Base-by-base conservation (phyloP, 2,888 invertebrate genomes). In the Andrena dorsata region DNA sequence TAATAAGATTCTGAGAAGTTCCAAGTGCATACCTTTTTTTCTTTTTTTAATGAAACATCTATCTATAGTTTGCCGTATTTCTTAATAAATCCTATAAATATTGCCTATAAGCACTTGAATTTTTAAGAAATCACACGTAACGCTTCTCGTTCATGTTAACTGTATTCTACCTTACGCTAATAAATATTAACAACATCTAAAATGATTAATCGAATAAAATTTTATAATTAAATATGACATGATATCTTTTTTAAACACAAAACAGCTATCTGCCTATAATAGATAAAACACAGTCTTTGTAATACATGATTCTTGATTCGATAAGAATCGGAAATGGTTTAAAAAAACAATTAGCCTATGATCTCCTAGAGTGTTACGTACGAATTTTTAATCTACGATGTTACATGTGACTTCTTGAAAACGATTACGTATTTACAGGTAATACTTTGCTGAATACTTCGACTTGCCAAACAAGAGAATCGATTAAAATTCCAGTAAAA, bases 271-370 rank as follows among this genome's bases (percentile, higher is more conserved):
- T 65, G 28, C 6, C 23, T 79, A 69, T 56, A 76, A 23, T 70
- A 76, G 61, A 65, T 58, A 64, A 68, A 64, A 79, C 49, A 47
- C 64, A 51, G 71, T 80, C 76, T 82, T 74, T 64, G 51, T 88
- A 83, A 86, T 87, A 84, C 79, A 83, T 83, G 79, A 88, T 87
- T 85, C 80, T 82, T 77, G 10, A 32, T 61, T 83, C 72, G 76
- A 87, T 61, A 77, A 85, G 65, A 70, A 79, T 72, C 65, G 69
- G 64, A 79, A 76, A 74, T 78, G 56, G 13, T 53, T 77, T 68
- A 23, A 63, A 63, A 72, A 32, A 47, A 78, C n/a, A 68, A 76
- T 65, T 64, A 58, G n/a, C 13, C 70, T 76, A 66, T 65, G 26
- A 60, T 65, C 5, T 13, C 10, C 10, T 69, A 80, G 49, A 76